phyloP scores from a whole-genome alignment of 2,797 vertebrate genomes.

The Babyrousa celebensis region DNA sequence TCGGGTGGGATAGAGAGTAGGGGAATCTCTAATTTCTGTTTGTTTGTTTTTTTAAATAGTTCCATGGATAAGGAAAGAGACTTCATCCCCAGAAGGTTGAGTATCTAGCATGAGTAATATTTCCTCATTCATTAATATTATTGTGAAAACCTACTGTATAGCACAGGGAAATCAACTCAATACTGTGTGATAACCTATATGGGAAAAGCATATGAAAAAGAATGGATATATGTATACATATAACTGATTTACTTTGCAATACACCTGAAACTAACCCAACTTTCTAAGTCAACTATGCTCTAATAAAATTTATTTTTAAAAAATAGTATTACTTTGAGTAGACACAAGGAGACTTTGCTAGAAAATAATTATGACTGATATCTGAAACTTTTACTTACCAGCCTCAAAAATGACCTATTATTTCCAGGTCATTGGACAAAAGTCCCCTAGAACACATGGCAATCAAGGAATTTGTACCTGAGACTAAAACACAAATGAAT shows the following conservation, averaged over 20 bases:
- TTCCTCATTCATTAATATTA: conserved; percentile 23
- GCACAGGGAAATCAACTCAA: too few relatives aligned
- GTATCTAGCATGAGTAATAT: conserved; percentile 16
- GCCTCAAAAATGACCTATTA: conserved; percentile 4
- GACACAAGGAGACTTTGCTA: conserved; percentile 9
- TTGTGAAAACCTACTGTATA: too few relatives aligned
- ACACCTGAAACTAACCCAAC: too few relatives aligned
- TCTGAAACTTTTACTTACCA: neutral
- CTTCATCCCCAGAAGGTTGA: neutral
- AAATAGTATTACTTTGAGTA: neutral
- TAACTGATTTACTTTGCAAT: too few relatives aligned
- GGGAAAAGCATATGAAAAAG: too few relatives aligned
- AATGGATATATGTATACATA: too few relatives aligned
- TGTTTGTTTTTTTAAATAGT: neutral
- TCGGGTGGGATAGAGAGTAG: neutral
- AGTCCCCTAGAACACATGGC: neutral
- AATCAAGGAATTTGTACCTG: neutral
- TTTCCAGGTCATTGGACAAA: conserved; percentile 35
- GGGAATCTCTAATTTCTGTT: conserved; percentile 4
- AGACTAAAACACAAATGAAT: neutral
- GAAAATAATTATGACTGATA: conserved; percentile 37
- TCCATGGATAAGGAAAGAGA: neutral
- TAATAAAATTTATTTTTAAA: too few relatives aligned
- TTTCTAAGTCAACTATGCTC: too few relatives aligned
- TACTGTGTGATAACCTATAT: too few relatives aligned